These are phyloP conservation scores for Megaceryle maxima DNA, from an alignment of 2,113 vertebrate genomes.

Conservation along the genomic window DNA sequence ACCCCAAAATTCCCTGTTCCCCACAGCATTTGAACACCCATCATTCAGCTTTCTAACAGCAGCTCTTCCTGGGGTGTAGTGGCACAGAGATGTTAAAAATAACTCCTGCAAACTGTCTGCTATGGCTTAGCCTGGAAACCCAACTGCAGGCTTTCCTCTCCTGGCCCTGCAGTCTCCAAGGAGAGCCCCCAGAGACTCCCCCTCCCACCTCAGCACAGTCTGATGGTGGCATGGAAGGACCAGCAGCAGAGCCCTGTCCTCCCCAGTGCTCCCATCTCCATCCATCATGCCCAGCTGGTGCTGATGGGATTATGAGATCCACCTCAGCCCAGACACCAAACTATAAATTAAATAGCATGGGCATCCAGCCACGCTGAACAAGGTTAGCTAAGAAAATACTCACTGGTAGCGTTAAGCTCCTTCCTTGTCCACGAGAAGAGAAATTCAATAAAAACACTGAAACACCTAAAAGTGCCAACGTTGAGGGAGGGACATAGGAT, in stretches of 20 bases:
- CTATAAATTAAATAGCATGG: not conserved
- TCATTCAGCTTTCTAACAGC: not conserved
- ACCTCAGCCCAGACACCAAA: not conserved
- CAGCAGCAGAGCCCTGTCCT: accelerated
- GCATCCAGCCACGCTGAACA: not conserved
- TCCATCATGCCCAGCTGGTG: not conserved
- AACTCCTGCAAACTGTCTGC: not conserved
- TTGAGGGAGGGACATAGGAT: accelerated
- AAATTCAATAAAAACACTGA: not conserved
- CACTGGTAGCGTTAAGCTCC: not conserved
- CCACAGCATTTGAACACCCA: not conserved
- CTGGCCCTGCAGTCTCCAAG: not conserved
- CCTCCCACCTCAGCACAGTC: accelerated
- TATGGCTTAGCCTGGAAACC: not conserved
- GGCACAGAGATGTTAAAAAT: not conserved
- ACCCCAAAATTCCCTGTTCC: not conserved
- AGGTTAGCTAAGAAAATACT: not conserved
- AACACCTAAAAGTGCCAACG: not conserved
- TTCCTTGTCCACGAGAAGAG: accelerated
- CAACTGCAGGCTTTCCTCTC: not conserved
- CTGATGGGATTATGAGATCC: not conserved
- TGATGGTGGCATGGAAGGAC: accelerated
- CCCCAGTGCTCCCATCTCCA: not conserved
- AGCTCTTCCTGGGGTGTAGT: accelerated
- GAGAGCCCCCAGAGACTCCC: accelerated